Conservation (phyloP, 2,113 vertebrate genomes). For the Pimephales promelas region DNA sequence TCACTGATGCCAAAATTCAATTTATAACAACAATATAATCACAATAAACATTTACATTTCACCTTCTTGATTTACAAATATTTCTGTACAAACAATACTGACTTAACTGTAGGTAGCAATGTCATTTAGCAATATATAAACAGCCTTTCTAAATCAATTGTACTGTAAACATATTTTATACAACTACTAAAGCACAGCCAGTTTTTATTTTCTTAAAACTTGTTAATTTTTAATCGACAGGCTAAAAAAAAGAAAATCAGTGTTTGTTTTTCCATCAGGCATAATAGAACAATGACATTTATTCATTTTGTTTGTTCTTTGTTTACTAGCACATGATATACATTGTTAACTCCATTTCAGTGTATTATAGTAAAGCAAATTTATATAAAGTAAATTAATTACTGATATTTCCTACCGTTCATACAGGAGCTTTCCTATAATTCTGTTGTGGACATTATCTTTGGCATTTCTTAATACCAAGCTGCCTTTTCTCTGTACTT, state of each 20-base stretch:
- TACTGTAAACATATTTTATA: neutral
- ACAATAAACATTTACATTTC: neutral
- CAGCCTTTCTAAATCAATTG: neutral
- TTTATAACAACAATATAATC: slow-evolving; percentile 1
- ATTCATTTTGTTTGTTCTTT: neutral
- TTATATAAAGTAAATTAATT: neutral
- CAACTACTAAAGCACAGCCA: neutral
- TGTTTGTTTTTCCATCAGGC: neutral
- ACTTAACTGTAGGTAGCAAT: neutral
- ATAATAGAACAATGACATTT: neutral
- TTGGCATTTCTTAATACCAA: neutral
- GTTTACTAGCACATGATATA: neutral
- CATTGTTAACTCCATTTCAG: neutral
- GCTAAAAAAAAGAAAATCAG: neutral
- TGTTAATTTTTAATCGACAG: neutral
- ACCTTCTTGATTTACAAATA: neutral
- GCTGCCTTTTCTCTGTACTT: slow-evolving; percentile 14
- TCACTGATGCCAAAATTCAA: neutral
- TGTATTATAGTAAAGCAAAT: neutral
- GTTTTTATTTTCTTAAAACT: neutral
- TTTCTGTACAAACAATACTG: neutral
- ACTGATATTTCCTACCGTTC: neutral
- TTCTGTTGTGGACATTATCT: neutral
- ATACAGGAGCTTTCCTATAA: neutral
- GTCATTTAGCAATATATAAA: neutral